Evolutionary conservation across 2,888 invertebrate species (phyloP).

Genomic region (Scaptomyza flava): DNA sequence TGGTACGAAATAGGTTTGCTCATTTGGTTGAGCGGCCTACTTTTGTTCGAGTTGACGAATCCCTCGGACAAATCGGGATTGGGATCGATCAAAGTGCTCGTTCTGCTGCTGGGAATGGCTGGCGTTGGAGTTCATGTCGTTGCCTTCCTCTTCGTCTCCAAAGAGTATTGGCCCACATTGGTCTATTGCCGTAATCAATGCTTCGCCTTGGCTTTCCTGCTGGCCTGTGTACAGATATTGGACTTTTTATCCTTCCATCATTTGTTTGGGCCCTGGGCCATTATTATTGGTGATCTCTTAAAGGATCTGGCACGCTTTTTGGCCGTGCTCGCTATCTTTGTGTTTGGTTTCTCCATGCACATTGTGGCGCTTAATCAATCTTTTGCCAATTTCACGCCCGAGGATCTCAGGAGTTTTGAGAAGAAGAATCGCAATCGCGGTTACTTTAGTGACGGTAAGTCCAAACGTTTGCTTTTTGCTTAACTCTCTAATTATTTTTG

Average conservation of each 20-base stretch:
- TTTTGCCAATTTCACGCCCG: conserved; percentile 89
- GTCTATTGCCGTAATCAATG: conserved; percentile 98
- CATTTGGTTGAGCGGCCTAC: conserved; percentile 96
- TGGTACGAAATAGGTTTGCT: conserved; percentile 98
- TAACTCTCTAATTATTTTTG: conserved; percentile 26
- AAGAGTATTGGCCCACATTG: conserved; percentile 92
- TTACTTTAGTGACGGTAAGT: conserved; percentile 91
- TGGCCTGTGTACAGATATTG: conserved; percentile 98
- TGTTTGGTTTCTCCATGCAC: conserved; percentile 99
- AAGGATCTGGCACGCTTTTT: conserved; percentile 98
- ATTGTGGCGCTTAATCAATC: conserved; percentile 98
- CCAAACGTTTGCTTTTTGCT: conserved; percentile 61
- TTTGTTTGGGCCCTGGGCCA: conserved; percentile 99
- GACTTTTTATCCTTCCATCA: conserved; percentile 99
- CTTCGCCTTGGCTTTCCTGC: conserved; percentile 96
- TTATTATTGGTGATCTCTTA: conserved; percentile 98
- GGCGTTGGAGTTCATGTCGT: conserved; percentile 95
- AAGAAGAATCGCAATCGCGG: conserved; percentile 85
- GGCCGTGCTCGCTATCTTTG: conserved; percentile 98
- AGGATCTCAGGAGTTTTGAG: conserved; percentile 87
- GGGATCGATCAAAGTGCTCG: conserved; percentile 96
- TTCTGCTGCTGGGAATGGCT: conserved; percentile 93
- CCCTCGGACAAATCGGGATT: conserved; percentile 98
- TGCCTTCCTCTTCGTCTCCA: conserved; percentile 89
- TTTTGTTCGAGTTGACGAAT: conserved; percentile 98